Conservation (phyloP, 2,888 invertebrate species). For the Ametastegia equiseti region DNA sequence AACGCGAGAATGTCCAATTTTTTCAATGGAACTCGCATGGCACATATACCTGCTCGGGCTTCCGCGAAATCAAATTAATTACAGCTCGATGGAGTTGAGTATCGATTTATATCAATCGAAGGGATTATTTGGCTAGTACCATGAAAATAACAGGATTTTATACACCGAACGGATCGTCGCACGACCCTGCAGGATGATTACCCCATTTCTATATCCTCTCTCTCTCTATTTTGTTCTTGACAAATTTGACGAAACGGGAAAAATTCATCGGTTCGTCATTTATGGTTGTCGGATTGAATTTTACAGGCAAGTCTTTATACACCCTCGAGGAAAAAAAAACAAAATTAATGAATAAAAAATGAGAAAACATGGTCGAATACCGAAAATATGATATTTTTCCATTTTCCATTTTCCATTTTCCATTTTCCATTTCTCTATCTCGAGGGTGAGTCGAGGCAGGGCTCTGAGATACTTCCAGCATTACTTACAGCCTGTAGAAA, state of each 20-base stretch:
- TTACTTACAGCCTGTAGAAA: slow-evolving; percentile 40
- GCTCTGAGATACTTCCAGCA: slow-evolving; percentile 35
- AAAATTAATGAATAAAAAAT: too few species aligned
- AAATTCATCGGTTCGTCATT: background rate
- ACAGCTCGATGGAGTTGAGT: background rate
- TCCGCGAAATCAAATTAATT: background rate
- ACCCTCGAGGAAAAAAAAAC: too few species aligned
- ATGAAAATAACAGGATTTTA: background rate
- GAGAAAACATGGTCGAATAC: too few species aligned
- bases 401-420: slow-evolving; percentile 38
- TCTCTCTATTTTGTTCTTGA: background rate
- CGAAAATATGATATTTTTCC: slow-evolving; percentile 28
- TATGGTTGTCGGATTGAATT: background rate
- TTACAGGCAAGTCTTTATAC: background rate
- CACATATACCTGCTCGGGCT: background rate
- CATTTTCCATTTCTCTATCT: slow-evolving; percentile 40
- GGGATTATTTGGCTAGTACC: background rate
- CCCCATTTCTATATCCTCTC: background rate
- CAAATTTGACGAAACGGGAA: background rate
- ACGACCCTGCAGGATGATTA: background rate
- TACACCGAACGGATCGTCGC: too few species aligned
- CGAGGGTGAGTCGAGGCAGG: background rate
- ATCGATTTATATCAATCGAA: slow-evolving; percentile 19
- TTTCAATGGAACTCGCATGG: background rate
- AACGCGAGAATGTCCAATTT: background rate